A percentile compares a stretch with the other conserved stretches of the same genome.
These are phyloP conservation scores for Eubasilissa splendida DNA, from an alignment of 2,888 invertebrate genomes.

Conservation along the genomic window DNA sequence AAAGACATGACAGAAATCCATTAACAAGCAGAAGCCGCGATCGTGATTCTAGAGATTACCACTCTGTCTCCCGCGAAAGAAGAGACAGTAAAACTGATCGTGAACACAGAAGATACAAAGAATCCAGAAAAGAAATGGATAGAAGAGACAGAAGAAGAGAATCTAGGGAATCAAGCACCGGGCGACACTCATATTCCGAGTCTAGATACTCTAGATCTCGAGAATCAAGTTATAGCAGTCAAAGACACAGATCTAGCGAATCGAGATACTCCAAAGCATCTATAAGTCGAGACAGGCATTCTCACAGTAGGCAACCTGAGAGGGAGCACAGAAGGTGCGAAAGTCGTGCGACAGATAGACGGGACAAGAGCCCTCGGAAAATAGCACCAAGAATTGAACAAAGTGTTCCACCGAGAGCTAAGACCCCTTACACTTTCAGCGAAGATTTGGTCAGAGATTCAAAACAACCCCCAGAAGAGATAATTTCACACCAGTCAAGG, in stretches of 20 bases:
- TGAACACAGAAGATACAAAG: not conserved
- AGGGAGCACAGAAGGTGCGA: not conserved
- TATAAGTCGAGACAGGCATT: constrained; percentile 3
- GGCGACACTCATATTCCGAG: not conserved
- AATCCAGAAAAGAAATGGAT: not conserved
- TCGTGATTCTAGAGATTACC: not conserved
- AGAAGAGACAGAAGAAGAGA: not conserved
- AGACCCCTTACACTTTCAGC: too few relatives aligned
- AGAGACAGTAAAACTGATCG: constrained; percentile 5
- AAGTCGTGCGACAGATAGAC: not conserved
- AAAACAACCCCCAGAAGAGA: not conserved
- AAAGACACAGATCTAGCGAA: not conserved
- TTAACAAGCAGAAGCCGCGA: constrained; percentile 1
- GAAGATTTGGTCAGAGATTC: not conserved
- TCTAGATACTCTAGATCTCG: constrained; percentile 1
- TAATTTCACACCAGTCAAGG: not conserved
- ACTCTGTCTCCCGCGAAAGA: not conserved
- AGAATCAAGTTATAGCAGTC: constrained; percentile 3
- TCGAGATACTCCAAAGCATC: constrained; percentile 2
- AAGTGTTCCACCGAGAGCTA: not conserved
- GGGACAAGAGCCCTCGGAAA: not conserved
- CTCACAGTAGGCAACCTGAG: not conserved
- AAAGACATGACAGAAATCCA: not conserved
- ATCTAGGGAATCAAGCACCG: not conserved
- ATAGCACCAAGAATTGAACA: not conserved